Evolutionary conservation across 1,140 invertebrate species (phyloP).

Genomic region (Oncopodura yosiiana): DNA sequence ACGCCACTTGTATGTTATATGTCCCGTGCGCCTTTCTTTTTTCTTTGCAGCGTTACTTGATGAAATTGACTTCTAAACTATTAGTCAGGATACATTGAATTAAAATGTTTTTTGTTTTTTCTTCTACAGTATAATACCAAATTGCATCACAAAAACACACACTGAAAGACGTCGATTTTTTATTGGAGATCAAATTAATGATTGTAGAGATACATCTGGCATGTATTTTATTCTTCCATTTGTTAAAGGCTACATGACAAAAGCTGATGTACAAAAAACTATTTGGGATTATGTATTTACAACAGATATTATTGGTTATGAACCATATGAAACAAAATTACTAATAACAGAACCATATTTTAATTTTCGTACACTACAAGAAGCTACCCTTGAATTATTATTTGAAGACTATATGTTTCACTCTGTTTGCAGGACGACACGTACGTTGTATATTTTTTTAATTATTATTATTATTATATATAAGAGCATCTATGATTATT

Average conservation of each 20-base stretch:
- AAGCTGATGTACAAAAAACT: slow-evolving; percentile 91
- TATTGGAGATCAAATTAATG: slow-evolving; percentile 85
- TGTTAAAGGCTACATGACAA: slow-evolving; percentile 73
- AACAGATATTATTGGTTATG: slow-evolving; percentile 71
- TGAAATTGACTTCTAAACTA: too few relatives aligned
- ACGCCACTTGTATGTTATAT: too few relatives aligned
- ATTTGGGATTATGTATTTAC: slow-evolving; percentile 95
- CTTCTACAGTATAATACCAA: slow-evolving; percentile 65
- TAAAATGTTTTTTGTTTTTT: neutral
- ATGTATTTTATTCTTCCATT: slow-evolving; percentile 89
- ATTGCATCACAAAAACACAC: slow-evolving; percentile 97
- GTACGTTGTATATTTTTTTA: slow-evolving; percentile 39
- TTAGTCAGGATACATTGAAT: too few relatives aligned
- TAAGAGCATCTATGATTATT: neutral
- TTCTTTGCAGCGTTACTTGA: too few relatives aligned
- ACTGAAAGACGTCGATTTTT: slow-evolving; percentile 86
- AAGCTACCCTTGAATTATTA: slow-evolving; percentile 87
- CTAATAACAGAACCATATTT: slow-evolving; percentile 89
- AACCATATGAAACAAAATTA: slow-evolving; percentile 65
- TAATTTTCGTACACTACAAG: slow-evolving; percentile 86
- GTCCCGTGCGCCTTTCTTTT: too few relatives aligned
- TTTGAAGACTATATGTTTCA: slow-evolving; percentile 96
- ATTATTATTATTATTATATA: neutral
- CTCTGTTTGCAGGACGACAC: slow-evolving; percentile 68
- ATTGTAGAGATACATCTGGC: slow-evolving; percentile 89